A percentile compares a stretch with the other conserved stretches of the same genome.
These are phyloP conservation scores for Oegoconia quadripuncta DNA, from an alignment of 2,888 invertebrate genomes.

Conservation along the genomic window DNA sequence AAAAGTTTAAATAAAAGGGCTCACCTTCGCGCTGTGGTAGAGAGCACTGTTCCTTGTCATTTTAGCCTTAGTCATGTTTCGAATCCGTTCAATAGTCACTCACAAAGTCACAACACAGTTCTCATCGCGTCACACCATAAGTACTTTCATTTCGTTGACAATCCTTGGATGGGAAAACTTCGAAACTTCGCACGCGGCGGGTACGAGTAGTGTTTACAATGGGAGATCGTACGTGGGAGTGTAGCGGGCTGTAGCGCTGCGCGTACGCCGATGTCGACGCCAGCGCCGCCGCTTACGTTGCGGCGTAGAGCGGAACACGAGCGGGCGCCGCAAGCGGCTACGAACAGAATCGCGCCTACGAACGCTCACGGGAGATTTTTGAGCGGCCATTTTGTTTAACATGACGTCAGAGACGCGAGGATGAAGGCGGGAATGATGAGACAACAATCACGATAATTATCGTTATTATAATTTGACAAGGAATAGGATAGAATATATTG, in stretches of 20 bases:
- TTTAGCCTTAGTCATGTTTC: conserved; percentile 80
- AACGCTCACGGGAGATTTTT: conserved; percentile 29
- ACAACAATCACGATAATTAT: conserved; percentile 45
- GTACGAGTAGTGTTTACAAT: conserved; percentile 64
- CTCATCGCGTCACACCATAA: conserved; percentile 50
- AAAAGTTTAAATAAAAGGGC: conserved; percentile 29
- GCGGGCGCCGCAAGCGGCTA: conserved; percentile 47
- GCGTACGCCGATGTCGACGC: conserved; percentile 38
- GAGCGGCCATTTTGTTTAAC: conserved; percentile 68
- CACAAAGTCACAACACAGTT: conserved; percentile 50
- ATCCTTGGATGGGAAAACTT: conserved; percentile 43
- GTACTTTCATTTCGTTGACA: conserved; percentile 51
- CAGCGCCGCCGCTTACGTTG: conserved; percentile 47
- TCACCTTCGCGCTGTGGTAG: conserved; percentile 88
- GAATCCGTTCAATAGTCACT: conserved; percentile 30
- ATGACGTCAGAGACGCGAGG: conserved; percentile 22
- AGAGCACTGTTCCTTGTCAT: conserved; percentile 80
- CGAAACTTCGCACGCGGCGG: conserved; percentile 45
- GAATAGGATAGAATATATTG: conserved; percentile 1
- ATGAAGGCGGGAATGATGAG: conserved; percentile 31
- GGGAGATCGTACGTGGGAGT: conserved; percentile 70
- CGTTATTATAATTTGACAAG: conserved; percentile 19
- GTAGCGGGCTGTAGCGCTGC: conserved; percentile 38
- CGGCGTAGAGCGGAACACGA: conserved; percentile 59
- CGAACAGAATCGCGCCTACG: conserved; percentile 38